Evolutionary conservation across 2,888 invertebrate species (phyloP).

Genomic region (Rhagium mordax): DNA sequence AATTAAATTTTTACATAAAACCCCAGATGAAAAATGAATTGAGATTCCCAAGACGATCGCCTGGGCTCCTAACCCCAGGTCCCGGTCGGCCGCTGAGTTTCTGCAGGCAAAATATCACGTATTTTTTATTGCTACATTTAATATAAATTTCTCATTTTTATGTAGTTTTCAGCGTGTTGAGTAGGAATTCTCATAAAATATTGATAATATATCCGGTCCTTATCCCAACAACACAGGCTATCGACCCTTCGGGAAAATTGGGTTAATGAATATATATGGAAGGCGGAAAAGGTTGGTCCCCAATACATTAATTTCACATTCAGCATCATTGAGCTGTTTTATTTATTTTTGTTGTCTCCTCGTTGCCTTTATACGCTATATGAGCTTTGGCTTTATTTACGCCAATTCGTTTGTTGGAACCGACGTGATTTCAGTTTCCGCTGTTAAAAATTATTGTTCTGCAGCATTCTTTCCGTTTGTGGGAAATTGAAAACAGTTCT

Average conservation of each 20-base stretch:
- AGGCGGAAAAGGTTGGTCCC: constrained; percentile 6
- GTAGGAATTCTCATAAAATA: background rate
- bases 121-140: background rate
- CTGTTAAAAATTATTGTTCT: background rate
- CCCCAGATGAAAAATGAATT: background rate
- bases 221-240: background rate
- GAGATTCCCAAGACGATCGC: background rate
- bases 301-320: constrained; percentile 23
- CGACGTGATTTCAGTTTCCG: constrained; percentile 8
- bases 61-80: background rate
- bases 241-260: background rate
- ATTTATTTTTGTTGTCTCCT: background rate
- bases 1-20: background rate
- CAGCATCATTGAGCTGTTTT: constrained; percentile 9
- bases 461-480: background rate
- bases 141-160: background rate
- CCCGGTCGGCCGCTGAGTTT: background rate
- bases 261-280: constrained; percentile 21
- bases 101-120: background rate
- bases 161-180: background rate
- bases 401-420: background rate
- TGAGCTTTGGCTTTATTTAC: constrained; percentile 8
- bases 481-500: background rate
- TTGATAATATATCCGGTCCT: background rate
- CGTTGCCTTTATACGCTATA: background rate